Evolutionary conservation across 2,888 invertebrate genomes (phyloP).

Genomic region (Melanostoma scalare): DNA sequence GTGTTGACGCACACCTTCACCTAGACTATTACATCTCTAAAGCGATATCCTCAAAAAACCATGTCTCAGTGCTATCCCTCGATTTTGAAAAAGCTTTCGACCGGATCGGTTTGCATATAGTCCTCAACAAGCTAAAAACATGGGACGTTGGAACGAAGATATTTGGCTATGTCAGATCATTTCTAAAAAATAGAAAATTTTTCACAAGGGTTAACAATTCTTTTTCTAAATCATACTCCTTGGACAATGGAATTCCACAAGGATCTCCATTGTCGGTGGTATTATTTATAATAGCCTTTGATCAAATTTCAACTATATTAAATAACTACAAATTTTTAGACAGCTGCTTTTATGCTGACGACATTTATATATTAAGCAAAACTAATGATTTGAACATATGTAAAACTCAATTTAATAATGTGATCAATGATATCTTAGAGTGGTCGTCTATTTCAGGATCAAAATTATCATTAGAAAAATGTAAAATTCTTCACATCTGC

Average conservation of each 20-base stretch:
- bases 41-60: too few species aligned
- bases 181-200: constrained; percentile 25
- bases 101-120: constrained; percentile 35
- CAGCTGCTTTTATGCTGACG: constrained; percentile 23
- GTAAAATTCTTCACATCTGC: constrained; percentile 38
- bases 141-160: constrained; percentile 28
- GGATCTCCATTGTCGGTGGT: too few species aligned
- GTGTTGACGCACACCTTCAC: constrained; percentile 42
- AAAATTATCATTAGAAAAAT: constrained; percentile 32
- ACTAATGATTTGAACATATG: neutral
- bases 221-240: neutral
- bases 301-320: neutral
- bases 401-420: neutral
- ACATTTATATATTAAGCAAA: constrained; percentile 20
- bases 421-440: constrained; percentile 3
- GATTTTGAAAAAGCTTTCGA: constrained; percentile 55
- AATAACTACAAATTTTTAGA: constrained; percentile 15
- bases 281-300: too few species aligned
- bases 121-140: constrained; percentile 29
- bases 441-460: constrained; percentile 11
- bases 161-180: constrained; percentile 24
- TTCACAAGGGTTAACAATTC: neutral
- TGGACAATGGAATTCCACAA: neutral
- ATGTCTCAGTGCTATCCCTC: constrained; percentile 6
- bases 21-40: constrained; percentile 35